Conservation (phyloP, 2,888 invertebrate genomes). For the Amphipoea oculea region DNA sequence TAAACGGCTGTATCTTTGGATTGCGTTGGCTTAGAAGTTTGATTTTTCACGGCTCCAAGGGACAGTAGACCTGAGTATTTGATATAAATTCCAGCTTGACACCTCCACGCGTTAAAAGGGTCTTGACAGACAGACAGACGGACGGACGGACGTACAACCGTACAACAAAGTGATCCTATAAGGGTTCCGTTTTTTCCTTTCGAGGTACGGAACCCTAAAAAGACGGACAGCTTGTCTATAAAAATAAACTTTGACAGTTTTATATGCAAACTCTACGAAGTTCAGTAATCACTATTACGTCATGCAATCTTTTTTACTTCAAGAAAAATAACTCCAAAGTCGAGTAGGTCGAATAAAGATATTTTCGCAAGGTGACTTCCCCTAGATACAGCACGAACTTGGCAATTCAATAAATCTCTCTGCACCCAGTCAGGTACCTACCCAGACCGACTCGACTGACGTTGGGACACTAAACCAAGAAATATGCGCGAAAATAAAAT, state of each 20-base stretch:
- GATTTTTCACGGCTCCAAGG: no score
- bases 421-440: slow-evolving; percentile 55
- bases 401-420: slow-evolving; percentile 63
- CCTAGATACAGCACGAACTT: slow-evolving; percentile 56
- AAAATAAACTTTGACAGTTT: slow-evolving; percentile 47
- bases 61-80: no score
- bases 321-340: slow-evolving; percentile 67
- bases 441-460: slow-evolving; percentile 42
- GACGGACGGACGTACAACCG: no score
- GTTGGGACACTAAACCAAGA: slow-evolving; percentile 62
- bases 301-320: slow-evolving; percentile 35
- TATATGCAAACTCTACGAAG: slow-evolving; percentile 29
- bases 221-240: background rate
- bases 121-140: no score
- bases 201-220: no score
- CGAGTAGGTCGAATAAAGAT: slow-evolving; percentile 71
- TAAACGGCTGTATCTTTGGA: no score
- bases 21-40: no score
- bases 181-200: no score
- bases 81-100: no score
- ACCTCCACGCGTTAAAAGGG: no score
- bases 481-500: slow-evolving; percentile 74
- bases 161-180: no score
- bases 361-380: slow-evolving; percentile 74
- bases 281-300: slow-evolving; percentile 33